Evolutionary conservation across 2,888 invertebrate genomes (phyloP).

Genomic region (Stenolophus ochropezus): DNA sequence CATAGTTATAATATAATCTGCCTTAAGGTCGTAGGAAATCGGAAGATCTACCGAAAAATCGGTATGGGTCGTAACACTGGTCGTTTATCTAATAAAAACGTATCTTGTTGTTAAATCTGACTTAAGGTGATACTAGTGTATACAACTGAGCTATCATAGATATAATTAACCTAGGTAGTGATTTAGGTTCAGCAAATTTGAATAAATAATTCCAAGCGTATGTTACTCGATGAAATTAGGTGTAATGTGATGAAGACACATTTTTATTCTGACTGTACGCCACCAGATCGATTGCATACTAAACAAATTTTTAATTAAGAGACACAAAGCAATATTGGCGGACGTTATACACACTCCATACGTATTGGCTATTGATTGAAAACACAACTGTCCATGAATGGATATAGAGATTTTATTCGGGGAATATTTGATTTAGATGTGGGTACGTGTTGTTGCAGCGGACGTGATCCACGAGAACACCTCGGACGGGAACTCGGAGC

Average conservation of each 20-base stretch:
- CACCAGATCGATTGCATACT: constrained; percentile 32
- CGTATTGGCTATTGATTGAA: constrained; percentile 36
- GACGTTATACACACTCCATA: constrained; percentile 35
- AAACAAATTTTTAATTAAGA: constrained; percentile 56
- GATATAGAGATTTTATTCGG: constrained; percentile 15
- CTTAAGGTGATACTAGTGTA: too few relatives aligned
- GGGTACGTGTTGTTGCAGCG: constrained; percentile 58
- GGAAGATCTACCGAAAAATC: too few relatives aligned
- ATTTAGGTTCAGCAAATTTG: too few relatives aligned
- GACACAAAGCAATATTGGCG: constrained; percentile 54
- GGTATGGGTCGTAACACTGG: too few relatives aligned
- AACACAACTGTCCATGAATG: constrained; percentile 38
- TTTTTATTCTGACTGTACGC: constrained; percentile 34
- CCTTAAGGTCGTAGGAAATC: too few relatives aligned
- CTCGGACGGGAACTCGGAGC: constrained; percentile 93
- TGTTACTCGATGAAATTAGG: too few relatives aligned
- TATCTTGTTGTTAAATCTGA: too few relatives aligned
- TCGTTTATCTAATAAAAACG: too few relatives aligned
- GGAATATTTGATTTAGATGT: constrained; percentile 13
- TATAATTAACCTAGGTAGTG: too few relatives aligned
- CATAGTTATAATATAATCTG: too few relatives aligned
- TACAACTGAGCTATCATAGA: too few relatives aligned
- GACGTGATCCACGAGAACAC: constrained; percentile 81
- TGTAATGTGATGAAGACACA: constrained; percentile 6
- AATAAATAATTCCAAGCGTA: too few relatives aligned